Percentiles rank a stretch among this genome's conserved stretches.
phyloP scores from a whole-genome alignment of 2,113 vertebrate species.

The Sceloporus undulatus region DNA sequence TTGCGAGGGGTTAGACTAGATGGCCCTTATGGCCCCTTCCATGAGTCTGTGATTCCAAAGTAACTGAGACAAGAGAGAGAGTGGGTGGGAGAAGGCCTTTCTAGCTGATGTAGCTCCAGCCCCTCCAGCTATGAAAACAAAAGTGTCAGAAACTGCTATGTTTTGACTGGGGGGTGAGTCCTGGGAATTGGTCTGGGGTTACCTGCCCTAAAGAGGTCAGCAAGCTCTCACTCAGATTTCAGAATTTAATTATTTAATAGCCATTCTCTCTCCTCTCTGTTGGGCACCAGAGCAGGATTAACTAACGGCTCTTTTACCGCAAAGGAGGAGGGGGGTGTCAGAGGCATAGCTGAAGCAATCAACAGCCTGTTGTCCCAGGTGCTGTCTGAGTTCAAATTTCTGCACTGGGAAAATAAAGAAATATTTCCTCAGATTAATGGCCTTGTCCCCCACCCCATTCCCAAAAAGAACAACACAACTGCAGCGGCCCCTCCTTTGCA shows the following conservation, averaged over 20 bases:
- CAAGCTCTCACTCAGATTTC: conserved; percentile 39
- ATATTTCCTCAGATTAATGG: conserved; percentile 36
- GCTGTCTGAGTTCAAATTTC: conserved; percentile 46
- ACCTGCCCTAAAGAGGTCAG: conserved; percentile 40
- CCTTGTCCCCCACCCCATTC: conserved; percentile 5
- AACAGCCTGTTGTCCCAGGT: conserved; percentile 48
- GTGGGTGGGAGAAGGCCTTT: not conserved
- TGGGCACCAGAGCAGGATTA: conserved; percentile 30
- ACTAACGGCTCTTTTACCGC: conserved; percentile 25
- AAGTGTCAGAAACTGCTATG: conserved; percentile 26
- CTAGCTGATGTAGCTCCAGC: not conserved
- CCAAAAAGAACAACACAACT: conserved; percentile 30
- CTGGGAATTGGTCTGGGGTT: conserved; percentile 37
- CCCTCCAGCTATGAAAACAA: conserved; percentile 45
- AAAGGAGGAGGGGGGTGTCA: not conserved
- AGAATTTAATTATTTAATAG: conserved; percentile 51
- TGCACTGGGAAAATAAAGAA: conserved; percentile 44
- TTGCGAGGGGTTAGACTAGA: too few relatives aligned
- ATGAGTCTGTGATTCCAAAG: too few relatives aligned
- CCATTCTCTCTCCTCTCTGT: conserved; percentile 31
- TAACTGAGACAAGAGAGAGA: not conserved
- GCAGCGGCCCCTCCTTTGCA: not conserved
- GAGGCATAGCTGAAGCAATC: conserved; percentile 40
- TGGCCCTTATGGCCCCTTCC: too few relatives aligned
- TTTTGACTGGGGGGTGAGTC: conserved; percentile 32